Conservation (phyloP, 2,797 vertebrate genomes). For the Momotus momota region DNA sequence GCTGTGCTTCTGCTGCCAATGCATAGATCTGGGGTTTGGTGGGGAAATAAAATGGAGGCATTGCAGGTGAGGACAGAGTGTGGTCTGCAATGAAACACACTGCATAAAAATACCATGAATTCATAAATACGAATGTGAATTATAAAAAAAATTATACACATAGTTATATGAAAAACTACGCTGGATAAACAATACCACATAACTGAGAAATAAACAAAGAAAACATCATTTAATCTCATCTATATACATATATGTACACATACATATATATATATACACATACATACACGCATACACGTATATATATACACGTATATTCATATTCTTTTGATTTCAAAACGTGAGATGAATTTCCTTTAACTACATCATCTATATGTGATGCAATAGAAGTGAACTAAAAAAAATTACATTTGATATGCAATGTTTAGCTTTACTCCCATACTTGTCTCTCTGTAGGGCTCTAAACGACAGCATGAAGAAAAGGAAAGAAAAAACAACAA, state of each 20-base stretch:
- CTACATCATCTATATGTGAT: constrained; percentile 86
- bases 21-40: constrained; percentile 65
- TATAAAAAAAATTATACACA: constrained; percentile 69
- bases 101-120: constrained; percentile 64
- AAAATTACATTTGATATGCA: constrained; percentile 99
- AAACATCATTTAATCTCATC: constrained; percentile 60
- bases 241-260: not conserved
- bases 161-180: constrained; percentile 65
- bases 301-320: constrained; percentile 70
- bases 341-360: constrained; percentile 82
- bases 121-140: constrained; percentile 72
- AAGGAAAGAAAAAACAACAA: constrained; percentile 96
- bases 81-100: constrained; percentile 49
- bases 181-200: constrained; percentile 60
- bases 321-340: constrained; percentile 71
- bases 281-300: constrained; percentile 42
- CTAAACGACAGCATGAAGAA: constrained; percentile 98
- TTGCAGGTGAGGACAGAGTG: constrained; percentile 49
- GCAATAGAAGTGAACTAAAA: constrained; percentile 95
- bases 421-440: constrained; percentile 99
- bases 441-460: constrained; percentile 99
- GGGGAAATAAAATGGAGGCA: constrained; percentile 60
- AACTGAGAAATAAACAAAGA: constrained; percentile 75
- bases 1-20: constrained; percentile 65
- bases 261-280: constrained; percentile 19